Evolutionary conservation across 2,888 invertebrate genomes (phyloP).

Genomic region (Chrysolina oricalcia): DNA sequence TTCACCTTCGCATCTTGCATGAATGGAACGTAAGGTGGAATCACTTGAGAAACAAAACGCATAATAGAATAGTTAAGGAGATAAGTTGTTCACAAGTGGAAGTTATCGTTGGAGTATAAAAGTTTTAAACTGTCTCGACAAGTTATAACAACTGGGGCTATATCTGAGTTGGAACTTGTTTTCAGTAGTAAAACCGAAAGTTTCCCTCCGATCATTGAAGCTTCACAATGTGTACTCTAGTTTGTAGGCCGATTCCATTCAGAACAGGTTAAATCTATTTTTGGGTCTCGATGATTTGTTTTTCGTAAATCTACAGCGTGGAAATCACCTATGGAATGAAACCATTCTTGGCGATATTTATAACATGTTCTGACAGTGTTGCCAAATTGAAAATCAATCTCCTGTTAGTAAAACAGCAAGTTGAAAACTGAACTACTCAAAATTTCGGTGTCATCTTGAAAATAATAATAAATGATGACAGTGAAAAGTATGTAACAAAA

Average conservation of each 20-base stretch:
- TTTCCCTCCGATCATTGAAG: slow-evolving; percentile 1
- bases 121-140: background rate
- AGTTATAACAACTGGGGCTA: slow-evolving; percentile 2
- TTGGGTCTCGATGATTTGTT: no score
- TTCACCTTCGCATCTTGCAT: background rate
- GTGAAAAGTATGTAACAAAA: no score
- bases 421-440: no score
- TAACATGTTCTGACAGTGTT: no score
- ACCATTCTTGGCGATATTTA: no score
- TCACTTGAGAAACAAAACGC: background rate
- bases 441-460: no score
- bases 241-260: background rate
- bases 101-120: slow-evolving; percentile 4
- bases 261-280: background rate
- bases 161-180: slow-evolving; percentile 3
- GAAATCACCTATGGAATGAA: no score
- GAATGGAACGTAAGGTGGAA: background rate
- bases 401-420: no score
- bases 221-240: background rate
- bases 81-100: slow-evolving; percentile 6
- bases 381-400: no score
- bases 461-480: no score
- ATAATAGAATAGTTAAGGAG: background rate
- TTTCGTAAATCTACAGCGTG: no score
- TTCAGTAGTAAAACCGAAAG: slow-evolving; percentile 8